Evolutionary conservation across 2,113 vertebrate species (phyloP).

Genomic region (Ammodytes dubius): DNA sequence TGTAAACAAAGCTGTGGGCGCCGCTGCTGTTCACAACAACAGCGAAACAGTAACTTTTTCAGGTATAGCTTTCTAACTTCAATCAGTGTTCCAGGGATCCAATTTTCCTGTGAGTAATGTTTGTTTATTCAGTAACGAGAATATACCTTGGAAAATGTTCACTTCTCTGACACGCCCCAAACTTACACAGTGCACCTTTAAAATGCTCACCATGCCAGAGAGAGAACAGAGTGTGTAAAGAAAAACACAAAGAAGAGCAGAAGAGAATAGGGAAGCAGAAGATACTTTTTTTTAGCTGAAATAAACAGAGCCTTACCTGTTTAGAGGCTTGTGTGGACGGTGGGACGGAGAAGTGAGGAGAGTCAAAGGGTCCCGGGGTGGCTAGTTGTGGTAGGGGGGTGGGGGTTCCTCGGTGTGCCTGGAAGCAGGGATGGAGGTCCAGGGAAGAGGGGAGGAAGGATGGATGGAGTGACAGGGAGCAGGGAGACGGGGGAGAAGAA

Average conservation of each 20-base stretch:
- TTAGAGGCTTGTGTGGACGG: conserved; percentile 41
- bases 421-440: conserved; percentile 72
- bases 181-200: conserved; percentile 71
- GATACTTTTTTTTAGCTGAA: conserved; percentile 51
- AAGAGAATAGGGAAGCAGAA: conserved; percentile 26
- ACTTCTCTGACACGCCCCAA: conserved; percentile 54
- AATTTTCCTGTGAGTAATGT: too few relatives aligned
- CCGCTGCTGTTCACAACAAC: too few relatives aligned
- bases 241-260: conserved; percentile 42
- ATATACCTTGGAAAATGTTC: not conserved
- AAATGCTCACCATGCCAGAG: conserved; percentile 46
- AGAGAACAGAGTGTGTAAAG: conserved; percentile 1
- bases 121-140: too few relatives aligned
- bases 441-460: conserved; percentile 77
- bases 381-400: conserved; percentile 67
- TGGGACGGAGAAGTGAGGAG: conserved; percentile 85
- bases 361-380: conserved; percentile 86
- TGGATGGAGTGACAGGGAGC: conserved; percentile 87
- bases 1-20: too few relatives aligned
- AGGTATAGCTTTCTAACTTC: too few relatives aligned
- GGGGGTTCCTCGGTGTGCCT: conserved; percentile 62
- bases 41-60: too few relatives aligned
- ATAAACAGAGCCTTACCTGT: conserved; percentile 80
- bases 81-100: too few relatives aligned
- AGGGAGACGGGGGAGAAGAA: conserved; percentile 85